A percentile compares a stretch with the other conserved stretches of the same genome.
Conservation (phyloP, 2,888 invertebrate genomes). For the Xestia sexstrigata region DNA sequence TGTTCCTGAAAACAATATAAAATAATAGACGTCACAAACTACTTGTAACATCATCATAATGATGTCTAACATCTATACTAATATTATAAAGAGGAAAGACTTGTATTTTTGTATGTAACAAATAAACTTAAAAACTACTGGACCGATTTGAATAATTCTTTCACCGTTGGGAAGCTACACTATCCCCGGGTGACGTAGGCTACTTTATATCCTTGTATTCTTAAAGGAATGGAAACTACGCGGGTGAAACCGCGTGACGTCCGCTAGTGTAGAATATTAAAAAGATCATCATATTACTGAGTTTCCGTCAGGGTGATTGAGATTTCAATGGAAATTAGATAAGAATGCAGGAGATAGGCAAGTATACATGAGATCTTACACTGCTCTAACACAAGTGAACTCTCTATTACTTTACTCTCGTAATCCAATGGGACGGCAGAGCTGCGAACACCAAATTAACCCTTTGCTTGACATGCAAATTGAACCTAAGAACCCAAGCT, state of each 20-base stretch:
- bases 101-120: too few relatives aligned
- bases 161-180: too few relatives aligned
- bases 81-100: too few relatives aligned
- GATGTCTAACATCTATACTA: too few relatives aligned
- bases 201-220: too few relatives aligned
- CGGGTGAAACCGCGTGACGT: too few relatives aligned
- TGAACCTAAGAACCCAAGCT: background rate
- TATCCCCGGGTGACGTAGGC: too few relatives aligned
- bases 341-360: background rate
- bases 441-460: background rate
- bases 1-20: constrained; percentile 93
- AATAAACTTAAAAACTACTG: too few relatives aligned
- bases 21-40: background rate
- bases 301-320: background rate
- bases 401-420: background rate
- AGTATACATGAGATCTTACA: background rate
- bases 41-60: background rate
- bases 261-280: background rate
- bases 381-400: background rate
- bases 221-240: too few relatives aligned
- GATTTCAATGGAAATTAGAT: background rate
- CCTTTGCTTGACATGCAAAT: background rate
- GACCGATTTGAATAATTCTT: too few relatives aligned
- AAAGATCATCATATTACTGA: background rate
- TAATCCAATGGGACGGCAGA: background rate